phyloP scores from a whole-genome alignment of 2,888 invertebrate genomes.

The Tipula unca region DNA sequence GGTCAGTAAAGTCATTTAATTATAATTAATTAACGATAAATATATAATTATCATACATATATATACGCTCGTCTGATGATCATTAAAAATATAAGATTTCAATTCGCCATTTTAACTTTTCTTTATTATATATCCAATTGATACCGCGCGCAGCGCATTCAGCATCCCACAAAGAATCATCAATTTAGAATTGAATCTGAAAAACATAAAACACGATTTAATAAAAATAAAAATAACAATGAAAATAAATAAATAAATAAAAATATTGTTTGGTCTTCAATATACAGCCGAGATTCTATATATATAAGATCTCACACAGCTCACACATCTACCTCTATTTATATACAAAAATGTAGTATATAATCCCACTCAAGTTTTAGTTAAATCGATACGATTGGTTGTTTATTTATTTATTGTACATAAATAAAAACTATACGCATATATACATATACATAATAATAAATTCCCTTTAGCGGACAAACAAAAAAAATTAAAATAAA shows the following conservation, averaged over 20 bases:
- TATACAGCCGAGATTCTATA: not conserved
- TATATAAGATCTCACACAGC: not conserved
- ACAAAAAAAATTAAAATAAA: no score
- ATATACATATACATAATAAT: not conserved
- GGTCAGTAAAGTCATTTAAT: not conserved
- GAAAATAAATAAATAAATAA: not conserved
- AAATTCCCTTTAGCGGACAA: not conserved
- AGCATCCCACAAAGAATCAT: not conserved
- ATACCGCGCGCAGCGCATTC: not conserved
- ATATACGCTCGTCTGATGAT: not conserved
- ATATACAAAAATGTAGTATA: no score
- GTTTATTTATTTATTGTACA: not conserved
- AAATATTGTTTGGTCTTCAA: not conserved
- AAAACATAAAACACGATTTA: not conserved
- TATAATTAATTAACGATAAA: not conserved
- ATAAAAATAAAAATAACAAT: constrained; percentile 14
- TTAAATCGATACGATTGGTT: not conserved
- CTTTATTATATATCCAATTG: not conserved
- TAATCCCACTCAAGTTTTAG: not conserved
- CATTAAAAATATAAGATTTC: not conserved
- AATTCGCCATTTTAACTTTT: not conserved
- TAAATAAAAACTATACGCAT: not conserved
- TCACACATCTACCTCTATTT: not conserved
- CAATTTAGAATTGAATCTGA: not conserved
- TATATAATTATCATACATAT: not conserved